phyloP scores from a whole-genome alignment of 2,888 invertebrate species.

The Xestia sexstrigata region DNA sequence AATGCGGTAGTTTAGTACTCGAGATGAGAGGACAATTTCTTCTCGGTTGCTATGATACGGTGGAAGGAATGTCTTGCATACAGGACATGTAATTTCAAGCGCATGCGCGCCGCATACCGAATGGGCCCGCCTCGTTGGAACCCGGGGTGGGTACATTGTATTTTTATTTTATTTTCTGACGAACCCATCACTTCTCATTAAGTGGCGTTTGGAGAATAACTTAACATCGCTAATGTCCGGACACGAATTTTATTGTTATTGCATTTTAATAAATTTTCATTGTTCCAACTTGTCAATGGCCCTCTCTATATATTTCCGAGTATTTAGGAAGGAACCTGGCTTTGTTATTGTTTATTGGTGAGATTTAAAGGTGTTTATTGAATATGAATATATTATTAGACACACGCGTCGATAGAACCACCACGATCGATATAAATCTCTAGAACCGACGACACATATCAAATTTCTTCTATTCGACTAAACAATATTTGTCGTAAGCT shows the following conservation, averaged over 20 bases:
- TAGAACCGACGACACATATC: conserved; percentile 14
- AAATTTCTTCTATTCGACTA: conserved; percentile 21
- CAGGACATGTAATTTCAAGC: conserved; percentile 87
- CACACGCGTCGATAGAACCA: conserved; percentile 9
- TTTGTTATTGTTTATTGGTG: conserved; percentile 79
- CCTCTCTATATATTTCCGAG: conserved; percentile 79
- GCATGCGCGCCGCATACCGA: conserved; percentile 85
- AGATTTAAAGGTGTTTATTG: conserved; percentile 62
- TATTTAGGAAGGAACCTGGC: conserved; percentile 85
- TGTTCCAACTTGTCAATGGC: conserved; percentile 84
- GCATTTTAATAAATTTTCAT: conserved; percentile 90
- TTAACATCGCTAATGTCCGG: conserved; percentile 90
- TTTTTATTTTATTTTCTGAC: conserved; percentile 89
- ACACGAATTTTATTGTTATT: conserved; percentile 90
- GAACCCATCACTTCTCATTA: conserved; percentile 91
- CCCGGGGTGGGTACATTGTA: conserved; percentile 83
- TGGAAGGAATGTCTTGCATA: conserved; percentile 84
- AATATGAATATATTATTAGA: conserved; percentile 57
- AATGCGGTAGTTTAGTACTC: conserved; percentile 45
- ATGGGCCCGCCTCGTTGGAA: conserved; percentile 79
- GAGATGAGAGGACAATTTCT: conserved; percentile 74
- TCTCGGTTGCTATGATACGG: conserved; percentile 73
- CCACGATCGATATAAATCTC: neutral
- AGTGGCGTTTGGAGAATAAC: conserved; percentile 90
- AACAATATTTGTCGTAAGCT: conserved; percentile 5